A percentile compares a stretch with the other conserved stretches of the same genome.
Evolutionary conservation across 1,140 invertebrate genomes (phyloP).

Genomic region (Platyura marginata): DNA sequence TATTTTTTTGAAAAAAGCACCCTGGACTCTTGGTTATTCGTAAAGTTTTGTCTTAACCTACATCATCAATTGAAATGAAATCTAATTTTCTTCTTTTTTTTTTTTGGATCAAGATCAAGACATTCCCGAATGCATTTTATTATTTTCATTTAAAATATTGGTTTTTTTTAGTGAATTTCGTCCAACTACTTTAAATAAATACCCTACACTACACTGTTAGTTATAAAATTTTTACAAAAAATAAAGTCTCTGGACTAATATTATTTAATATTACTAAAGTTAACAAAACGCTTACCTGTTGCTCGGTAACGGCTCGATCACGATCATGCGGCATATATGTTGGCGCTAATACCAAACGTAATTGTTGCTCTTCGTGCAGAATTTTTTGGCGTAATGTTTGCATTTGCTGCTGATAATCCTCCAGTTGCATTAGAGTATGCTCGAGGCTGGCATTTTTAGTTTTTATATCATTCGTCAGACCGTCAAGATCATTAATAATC

Average conservation of each 20-base stretch:
- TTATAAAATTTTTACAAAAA: neutral
- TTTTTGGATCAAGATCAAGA: no score
- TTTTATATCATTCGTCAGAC: slow-evolving; percentile 40
- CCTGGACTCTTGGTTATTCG: no score
- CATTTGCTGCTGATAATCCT: slow-evolving; percentile 76
- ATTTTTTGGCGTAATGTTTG: slow-evolving; percentile 65
- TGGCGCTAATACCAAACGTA: slow-evolving; percentile 60
- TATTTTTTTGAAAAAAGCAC: no score
- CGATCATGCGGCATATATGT: slow-evolving; percentile 64
- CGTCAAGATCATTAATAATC: slow-evolving; percentile 45
- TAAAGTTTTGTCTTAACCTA: no score
- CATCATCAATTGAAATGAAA: no score
- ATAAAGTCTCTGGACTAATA: neutral
- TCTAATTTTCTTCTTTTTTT: no score
- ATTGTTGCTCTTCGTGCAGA: slow-evolving; percentile 67
- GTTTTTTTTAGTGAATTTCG: no score
- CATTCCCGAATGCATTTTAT: no score
- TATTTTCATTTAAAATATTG: no score
- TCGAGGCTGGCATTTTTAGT: slow-evolving; percentile 54
- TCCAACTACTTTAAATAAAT: no score
- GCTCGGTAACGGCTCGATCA: slow-evolving; percentile 66
- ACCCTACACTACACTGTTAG: no score
- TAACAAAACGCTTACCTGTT: slow-evolving; percentile 64
- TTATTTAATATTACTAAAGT: neutral
- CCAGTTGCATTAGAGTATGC: slow-evolving; percentile 64